Evolutionary conservation across 2,797 vertebrate genomes (phyloP).

Genomic region (Neosilurus mollespiculum): DNA sequence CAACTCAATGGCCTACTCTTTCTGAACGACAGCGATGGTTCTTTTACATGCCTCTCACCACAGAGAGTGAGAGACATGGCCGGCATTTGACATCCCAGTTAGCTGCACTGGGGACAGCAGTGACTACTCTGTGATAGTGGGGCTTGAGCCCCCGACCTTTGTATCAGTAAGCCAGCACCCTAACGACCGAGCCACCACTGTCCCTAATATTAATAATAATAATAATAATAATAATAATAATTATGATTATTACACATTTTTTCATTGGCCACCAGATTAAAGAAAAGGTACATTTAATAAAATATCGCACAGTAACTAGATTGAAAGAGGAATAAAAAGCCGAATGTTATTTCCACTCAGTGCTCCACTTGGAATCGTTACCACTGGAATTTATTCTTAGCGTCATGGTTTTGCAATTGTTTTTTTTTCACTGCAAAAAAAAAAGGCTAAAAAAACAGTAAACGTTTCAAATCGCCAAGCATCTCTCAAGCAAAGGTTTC

Average conservation of each 20-base stretch:
- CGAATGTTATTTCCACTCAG: background rate
- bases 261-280: background rate
- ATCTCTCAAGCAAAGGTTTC: background rate
- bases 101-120: too few species aligned
- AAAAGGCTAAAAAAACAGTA: background rate
- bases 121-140: too few species aligned
- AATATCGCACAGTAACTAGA: background rate
- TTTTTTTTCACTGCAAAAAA: background rate
- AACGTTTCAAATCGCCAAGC: background rate
- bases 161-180: too few species aligned
- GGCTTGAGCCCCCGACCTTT: too few species aligned
- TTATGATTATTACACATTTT: background rate
- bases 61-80: too few species aligned
- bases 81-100: too few species aligned
- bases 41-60: too few species aligned
- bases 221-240: too few species aligned
- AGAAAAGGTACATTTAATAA: background rate
- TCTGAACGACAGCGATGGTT: too few species aligned
- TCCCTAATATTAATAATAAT: too few species aligned
- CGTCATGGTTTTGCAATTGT: slow-evolving; percentile 1
- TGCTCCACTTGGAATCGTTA: slow-evolving; percentile 4
- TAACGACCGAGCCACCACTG: too few species aligned
- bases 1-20: too few species aligned
- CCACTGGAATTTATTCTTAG: slow-evolving; percentile 4
- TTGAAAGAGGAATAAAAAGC: background rate